Percentiles rank a stretch among this genome's conserved stretches.
Conservation (phyloP, 2,113 vertebrate species). For the Salvator merianae region DNA sequence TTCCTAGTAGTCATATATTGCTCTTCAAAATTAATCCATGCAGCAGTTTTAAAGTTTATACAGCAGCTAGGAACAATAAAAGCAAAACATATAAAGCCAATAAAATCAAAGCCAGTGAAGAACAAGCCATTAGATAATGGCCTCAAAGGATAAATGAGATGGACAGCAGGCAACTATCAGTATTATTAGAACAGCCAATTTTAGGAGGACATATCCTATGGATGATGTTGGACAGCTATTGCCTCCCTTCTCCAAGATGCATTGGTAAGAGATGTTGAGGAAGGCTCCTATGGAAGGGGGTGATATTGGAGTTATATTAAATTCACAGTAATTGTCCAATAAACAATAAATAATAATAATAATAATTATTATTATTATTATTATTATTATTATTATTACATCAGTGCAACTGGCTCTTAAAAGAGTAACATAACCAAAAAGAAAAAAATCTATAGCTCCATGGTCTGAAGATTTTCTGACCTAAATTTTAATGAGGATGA, state of each 20-base stretch:
- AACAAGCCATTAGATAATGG: background rate
- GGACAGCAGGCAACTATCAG: background rate
- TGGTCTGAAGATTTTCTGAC: background rate
- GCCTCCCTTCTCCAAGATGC: no score
- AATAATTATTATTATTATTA: no score
- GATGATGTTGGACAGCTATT: no score
- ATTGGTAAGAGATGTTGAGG: background rate
- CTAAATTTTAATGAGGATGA: background rate
- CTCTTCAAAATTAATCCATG: slow-evolving; percentile 6
- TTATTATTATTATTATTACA: no score
- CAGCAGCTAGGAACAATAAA: background rate
- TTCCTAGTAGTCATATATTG: background rate
- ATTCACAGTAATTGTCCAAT: background rate
- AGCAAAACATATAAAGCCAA: background rate
- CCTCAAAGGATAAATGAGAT: background rate
- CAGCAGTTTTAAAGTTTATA: background rate
- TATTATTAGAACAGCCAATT: background rate
- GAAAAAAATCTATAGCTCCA: background rate
- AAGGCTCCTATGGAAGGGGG: background rate
- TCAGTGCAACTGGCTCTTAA: background rate
- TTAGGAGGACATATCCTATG: no score
- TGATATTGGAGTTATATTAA: background rate
- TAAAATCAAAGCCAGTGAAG: background rate
- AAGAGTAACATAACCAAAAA: background rate
- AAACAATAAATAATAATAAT: background rate